Conservation (phyloP, 2,113 vertebrate species). For the Syngnathus scovelli region DNA sequence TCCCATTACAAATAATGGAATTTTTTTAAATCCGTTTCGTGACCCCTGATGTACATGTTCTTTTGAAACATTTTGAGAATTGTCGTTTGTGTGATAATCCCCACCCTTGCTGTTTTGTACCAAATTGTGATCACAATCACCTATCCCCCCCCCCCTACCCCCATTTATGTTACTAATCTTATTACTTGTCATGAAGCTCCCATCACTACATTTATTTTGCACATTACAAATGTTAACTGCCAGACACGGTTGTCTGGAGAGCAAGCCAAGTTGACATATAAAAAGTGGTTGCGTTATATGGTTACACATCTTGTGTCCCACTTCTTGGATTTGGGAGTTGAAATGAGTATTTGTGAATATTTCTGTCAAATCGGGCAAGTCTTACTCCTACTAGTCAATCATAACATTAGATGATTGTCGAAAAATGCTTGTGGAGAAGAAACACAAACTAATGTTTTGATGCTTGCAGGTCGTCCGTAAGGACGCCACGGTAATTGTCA, state of each 20-base stretch:
- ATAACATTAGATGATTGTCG: slow-evolving; percentile 21
- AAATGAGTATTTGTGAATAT: slow-evolving; percentile 1
- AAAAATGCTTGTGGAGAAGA: slow-evolving; percentile 33
- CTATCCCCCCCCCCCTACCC: too few relatives aligned
- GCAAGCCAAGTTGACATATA: not conserved
- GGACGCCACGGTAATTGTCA: slow-evolving; percentile 40
- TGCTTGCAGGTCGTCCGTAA: slow-evolving; percentile 26
- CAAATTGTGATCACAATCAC: slow-evolving; percentile 6
- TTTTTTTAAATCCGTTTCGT: too few relatives aligned
- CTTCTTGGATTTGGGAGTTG: not conserved
- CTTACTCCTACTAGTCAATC: not conserved
- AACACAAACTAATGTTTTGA: slow-evolving; percentile 24
- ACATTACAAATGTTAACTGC: not conserved
- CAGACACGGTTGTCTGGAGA: not conserved
- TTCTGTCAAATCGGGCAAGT: not conserved
- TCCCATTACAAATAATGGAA: too few relatives aligned
- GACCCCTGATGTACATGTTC: too few relatives aligned
- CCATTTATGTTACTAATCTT: not conserved
- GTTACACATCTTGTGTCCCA: not conserved
- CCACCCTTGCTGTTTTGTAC: slow-evolving; percentile 6
- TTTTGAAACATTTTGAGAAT: not conserved
- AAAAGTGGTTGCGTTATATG: not conserved
- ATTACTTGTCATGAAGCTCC: not conserved
- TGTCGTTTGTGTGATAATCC: not conserved
- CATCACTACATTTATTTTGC: slow-evolving; percentile 8